Base-by-base conservation (phyloP, 2,888 invertebrate species). In the Cheiracanthium punctorium region DNA sequence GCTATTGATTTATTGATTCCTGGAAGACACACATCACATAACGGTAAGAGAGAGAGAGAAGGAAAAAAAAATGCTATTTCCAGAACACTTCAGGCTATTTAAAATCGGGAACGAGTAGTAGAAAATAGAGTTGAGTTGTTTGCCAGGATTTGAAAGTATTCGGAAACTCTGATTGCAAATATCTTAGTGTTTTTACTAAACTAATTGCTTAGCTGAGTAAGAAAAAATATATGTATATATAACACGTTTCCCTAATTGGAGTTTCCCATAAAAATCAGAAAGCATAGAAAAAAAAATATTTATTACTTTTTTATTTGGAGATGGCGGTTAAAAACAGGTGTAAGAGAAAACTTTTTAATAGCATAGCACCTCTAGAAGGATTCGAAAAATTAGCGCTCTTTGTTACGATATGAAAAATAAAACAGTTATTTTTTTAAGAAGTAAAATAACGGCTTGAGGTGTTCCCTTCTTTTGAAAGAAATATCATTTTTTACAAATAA, bases 1-100 rank as follows among this genome's bases (percentile, higher is more conserved):
- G 84, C 79, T 85, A 85, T 85, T 79, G 84, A 85, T 85, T 85
- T 85, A 85, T 85, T 67, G 84, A 84, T 84, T 84, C 69, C 8
- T 67, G 30, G 74, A 79, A 79, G 84, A 58, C 84, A 84, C 73
- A 82, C 71, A 73, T 70, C 71, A 65, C 37, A 32, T 33, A 52
- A 69, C 69, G 58, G 41, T n/a, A 33, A 71, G 43, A 70, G 20
- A 37, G 48, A 33, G 32, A 58, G 28, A 71, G 43, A 70, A 17
- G 30, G 48, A 33, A 32, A 58, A 76, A 80, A 80, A 80, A 80
- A 71, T 58, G 71, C 69, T 81, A 69, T 81, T 81, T 81, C 52
- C 32, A 80, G 74, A 75, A 43, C 72, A 58, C 48, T 73, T 77
- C 65, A 43, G 41, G 29, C 41, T 70, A 85, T 85, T 85, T 85